These are phyloP conservation scores for Cephus nigrinus DNA, from an alignment of 2,888 invertebrate species.

Conservation along the genomic window DNA sequence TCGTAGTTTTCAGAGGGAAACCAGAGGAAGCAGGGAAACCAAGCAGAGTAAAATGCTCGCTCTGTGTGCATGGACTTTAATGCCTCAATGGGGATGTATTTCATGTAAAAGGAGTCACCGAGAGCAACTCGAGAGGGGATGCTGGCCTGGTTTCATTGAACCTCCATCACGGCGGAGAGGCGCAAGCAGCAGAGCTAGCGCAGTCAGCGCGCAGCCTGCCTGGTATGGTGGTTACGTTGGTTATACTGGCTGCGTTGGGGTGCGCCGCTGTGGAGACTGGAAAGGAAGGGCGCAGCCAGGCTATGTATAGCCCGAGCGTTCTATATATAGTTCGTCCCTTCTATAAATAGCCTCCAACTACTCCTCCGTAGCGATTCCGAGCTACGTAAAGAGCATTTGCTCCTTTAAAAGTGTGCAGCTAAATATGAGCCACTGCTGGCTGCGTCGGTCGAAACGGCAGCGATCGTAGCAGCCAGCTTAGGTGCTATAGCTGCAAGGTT, in stretches of 20 bases:
- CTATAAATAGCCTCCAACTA: conserved; percentile 63
- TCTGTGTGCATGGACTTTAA: no score
- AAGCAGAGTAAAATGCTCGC: no score
- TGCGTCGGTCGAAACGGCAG: no score
- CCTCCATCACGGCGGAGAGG: conserved; percentile 37
- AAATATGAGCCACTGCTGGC: conserved; percentile 36
- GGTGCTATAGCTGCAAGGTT: no score
- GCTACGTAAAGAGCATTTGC: no score
- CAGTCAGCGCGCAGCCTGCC: conserved; percentile 14
- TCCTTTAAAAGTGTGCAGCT: conserved; percentile 38
- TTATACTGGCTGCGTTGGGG: conserved; percentile 12
- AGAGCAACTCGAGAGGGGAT: conserved; percentile 33
- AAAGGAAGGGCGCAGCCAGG: conserved; percentile 35
- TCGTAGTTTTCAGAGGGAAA: background rate
- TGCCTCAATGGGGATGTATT: conserved; percentile 39
- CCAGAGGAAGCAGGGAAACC: background rate
- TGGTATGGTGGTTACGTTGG: no score
- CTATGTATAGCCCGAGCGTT: conserved; percentile 61
- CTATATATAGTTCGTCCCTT: conserved; percentile 63
- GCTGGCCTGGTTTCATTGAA: conserved; percentile 62
- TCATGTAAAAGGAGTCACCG: conserved; percentile 40
- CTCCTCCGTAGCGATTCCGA: conserved; percentile 19
- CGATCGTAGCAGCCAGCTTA: no score
- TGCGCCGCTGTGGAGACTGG: conserved; percentile 37
- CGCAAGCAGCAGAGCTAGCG: conserved; percentile 29